Conservation (phyloP, 2,797 vertebrate species). For the Tokudaia tokunoshimensis region DNA sequence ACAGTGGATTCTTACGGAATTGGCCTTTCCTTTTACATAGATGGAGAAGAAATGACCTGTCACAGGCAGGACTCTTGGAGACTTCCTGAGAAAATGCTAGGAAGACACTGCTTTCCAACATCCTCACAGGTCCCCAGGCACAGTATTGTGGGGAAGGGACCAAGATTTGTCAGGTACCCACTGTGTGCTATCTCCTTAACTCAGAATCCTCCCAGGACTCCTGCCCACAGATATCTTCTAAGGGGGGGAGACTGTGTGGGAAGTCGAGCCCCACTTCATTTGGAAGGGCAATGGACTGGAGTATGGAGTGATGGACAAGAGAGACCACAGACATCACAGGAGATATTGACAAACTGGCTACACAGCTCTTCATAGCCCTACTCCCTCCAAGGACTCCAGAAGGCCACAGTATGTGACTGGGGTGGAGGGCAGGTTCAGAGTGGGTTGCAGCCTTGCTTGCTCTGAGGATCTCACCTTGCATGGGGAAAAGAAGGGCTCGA, state of each 20-base stretch:
- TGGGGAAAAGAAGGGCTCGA: fast-evolving
- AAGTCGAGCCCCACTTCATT: not conserved
- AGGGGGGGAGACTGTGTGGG: not conserved
- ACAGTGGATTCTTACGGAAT: not conserved
- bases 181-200: not conserved
- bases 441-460: not conserved
- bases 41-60: not conserved
- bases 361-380: not conserved
- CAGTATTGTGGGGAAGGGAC: too few species aligned
- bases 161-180: too few species aligned
- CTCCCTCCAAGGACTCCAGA: not conserved
- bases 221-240: not conserved
- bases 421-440: not conserved
- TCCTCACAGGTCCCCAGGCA: too few species aligned
- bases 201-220: not conserved
- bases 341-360: too few species aligned
- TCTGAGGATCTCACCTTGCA: too few species aligned
- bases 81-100: not conserved
- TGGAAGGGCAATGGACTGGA: too few species aligned
- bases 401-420: not conserved
- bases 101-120: not conserved
- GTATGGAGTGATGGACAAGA: not conserved
- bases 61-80: not conserved
- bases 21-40: not conserved
- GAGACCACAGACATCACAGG: not conserved